Conservation (phyloP, 1,140 invertebrate genomes). For the Gerris buenoi region DNA sequence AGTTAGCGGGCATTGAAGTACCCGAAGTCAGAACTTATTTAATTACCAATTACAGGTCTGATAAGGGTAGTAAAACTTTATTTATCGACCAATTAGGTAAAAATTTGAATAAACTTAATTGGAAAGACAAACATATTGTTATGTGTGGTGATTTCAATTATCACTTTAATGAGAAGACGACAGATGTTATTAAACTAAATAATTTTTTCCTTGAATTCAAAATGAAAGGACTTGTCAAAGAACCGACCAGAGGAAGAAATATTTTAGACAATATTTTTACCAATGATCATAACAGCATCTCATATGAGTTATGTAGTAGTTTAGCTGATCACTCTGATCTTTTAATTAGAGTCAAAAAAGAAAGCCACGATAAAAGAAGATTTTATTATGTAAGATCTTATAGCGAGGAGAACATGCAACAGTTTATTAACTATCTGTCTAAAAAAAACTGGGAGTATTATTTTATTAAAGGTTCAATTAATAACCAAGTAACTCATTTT, state of each 20-base stretch:
- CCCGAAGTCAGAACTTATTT: background rate
- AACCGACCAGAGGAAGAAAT: background rate
- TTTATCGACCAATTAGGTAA: background rate
- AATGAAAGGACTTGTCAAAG: background rate
- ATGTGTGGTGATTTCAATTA: background rate
- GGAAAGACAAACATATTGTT: background rate
- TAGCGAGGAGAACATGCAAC: background rate
- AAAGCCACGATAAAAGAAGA: background rate
- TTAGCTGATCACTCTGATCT: background rate
- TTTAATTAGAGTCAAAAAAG: background rate
- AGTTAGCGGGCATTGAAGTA: background rate
- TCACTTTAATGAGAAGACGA: background rate
- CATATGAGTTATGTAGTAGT: background rate
- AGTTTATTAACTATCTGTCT: background rate
- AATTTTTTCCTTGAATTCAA: background rate
- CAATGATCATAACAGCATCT: background rate
- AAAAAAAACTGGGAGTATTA: background rate
- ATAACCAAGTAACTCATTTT: background rate
- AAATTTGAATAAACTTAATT: background rate
- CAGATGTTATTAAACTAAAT: background rate
- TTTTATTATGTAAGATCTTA: background rate
- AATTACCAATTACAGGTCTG: background rate
- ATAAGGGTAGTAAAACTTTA: background rate
- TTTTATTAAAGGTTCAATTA: background rate
- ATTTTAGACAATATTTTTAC: background rate